phyloP scores from a whole-genome alignment of 2,888 invertebrate genomes.

The Monopis laevigella region DNA sequence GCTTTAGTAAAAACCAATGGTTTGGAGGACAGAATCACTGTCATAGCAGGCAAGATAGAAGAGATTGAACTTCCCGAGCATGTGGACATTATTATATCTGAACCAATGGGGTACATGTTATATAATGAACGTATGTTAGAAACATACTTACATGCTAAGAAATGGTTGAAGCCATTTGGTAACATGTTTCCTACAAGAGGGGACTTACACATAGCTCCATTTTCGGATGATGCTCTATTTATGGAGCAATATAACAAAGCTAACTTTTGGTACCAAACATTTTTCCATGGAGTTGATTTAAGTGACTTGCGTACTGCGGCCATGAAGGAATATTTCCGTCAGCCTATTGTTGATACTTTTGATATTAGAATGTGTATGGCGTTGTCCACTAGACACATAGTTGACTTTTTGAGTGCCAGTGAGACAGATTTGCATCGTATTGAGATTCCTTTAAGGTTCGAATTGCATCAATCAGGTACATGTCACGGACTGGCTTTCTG shows the following conservation, averaged over 20 bases:
- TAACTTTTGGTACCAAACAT: constrained; percentile 98
- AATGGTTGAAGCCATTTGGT: constrained; percentile 92
- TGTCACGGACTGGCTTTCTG: constrained; percentile 98
- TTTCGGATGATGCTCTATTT: constrained; percentile 96
- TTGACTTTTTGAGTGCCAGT: constrained; percentile 91
- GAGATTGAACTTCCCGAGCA: constrained; percentile 95
- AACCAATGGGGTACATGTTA: constrained; percentile 99
- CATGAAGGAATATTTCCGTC: constrained; percentile 96
- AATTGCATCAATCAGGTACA: constrained; percentile 90
- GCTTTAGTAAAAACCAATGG: constrained; percentile 90
- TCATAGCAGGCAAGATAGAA: constrained; percentile 98
- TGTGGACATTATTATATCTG: constrained; percentile 97
- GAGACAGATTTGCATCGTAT: constrained; percentile 96
- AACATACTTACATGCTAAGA: constrained; percentile 97
- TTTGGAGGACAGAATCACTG: constrained; percentile 85
- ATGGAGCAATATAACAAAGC: constrained; percentile 99
- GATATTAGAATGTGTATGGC: constrained; percentile 97
- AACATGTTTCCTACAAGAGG: constrained; percentile 98
- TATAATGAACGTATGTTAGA: constrained; percentile 99
- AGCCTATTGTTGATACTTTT: constrained; percentile 98
- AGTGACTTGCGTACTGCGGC: constrained; percentile 93
- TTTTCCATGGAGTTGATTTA: constrained; percentile 97
- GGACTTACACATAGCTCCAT: constrained; percentile 96
- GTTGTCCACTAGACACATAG: constrained; percentile 90
- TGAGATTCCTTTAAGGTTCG: constrained; percentile 94